phyloP scores from a whole-genome alignment of 2,888 invertebrate genomes.

The Labia minor region DNA sequence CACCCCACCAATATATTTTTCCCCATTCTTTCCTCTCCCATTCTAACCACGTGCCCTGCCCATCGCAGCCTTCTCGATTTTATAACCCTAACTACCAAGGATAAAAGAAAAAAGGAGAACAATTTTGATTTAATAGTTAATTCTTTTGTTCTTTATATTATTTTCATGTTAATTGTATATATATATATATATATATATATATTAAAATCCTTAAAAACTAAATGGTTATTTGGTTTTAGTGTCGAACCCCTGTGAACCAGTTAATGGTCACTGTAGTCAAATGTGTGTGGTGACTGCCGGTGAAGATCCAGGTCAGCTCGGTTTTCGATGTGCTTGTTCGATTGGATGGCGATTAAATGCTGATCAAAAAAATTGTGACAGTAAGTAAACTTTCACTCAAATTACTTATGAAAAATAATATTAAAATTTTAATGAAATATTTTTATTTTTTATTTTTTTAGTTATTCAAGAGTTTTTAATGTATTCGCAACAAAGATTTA shows the following conservation, averaged over 20 bases:
- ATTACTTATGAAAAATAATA: slow-evolving; percentile 15
- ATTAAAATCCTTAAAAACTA: too few relatives aligned
- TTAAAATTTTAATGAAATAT: neutral
- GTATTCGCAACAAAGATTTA: slow-evolving; percentile 91
- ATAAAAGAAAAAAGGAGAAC: too few relatives aligned
- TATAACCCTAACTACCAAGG: too few relatives aligned
- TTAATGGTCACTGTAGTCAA: slow-evolving; percentile 84
- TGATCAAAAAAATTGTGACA: slow-evolving; percentile 67
- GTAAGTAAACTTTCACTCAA: slow-evolving; percentile 31
- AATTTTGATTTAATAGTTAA: too few relatives aligned
- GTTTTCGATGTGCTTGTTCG: slow-evolving; percentile 83
- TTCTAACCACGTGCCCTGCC: too few relatives aligned
- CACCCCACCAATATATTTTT: too few relatives aligned
- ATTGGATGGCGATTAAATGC: slow-evolving; percentile 69
- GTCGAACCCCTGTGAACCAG: slow-evolving; percentile 70
- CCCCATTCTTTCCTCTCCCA: too few relatives aligned
- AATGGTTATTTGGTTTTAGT: slow-evolving; percentile 30
- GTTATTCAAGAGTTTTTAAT: slow-evolving; percentile 79
- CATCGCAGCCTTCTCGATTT: too few relatives aligned
- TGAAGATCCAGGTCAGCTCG: slow-evolving; percentile 50
- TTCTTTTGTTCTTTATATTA: too few relatives aligned
- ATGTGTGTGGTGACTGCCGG: slow-evolving; percentile 84
- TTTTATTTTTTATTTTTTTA: slow-evolving; percentile 31
- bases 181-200: too few relatives aligned
- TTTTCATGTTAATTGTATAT: too few relatives aligned